Evolutionary conservation across 1,140 invertebrate genomes (phyloP), one percentile per base, ranked within the genome.

Genomic region (Cotesia chilonis): DNA sequence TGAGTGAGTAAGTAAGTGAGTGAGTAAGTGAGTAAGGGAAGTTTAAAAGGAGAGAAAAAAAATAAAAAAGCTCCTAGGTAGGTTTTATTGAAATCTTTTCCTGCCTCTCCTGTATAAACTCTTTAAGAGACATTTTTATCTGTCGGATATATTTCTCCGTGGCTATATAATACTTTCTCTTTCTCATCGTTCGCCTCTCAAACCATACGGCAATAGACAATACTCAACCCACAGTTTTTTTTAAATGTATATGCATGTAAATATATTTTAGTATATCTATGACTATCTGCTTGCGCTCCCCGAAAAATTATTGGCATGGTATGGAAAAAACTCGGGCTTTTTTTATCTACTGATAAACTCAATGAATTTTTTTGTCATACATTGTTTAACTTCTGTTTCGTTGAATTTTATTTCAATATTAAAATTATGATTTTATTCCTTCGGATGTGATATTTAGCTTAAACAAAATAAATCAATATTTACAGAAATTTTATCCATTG

Each of bases 21-120:
- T 14, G 68, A 60, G 59, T 38, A 59, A 70, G 47, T 59, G 68
- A 70, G 41, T 60, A 63, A 63, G 35, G 64, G 35, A 61, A 35
- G 36, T 47, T 14, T 28, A 54, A 63, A 82, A 80, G 75, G 75
- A 35, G 65, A 68, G 61, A 14, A 20, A 60, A 60, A 41, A 38
- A 64, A 38, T 41, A 28, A 63, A 55, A 59, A 57, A 47, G 6
- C 41, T 47, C 5, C 41, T 47, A 0, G 14, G 9, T 70, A 70
- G 80, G 72, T 83, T 85, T 83, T 83, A 85, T 84, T 84, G 82
- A 84, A 82, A 84, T 84, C 79, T 82, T 78, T 66, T 77, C 68
- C 70, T 77, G 60, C 68, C 52, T 77, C 74, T 77, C 68, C 28
- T 82, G 79, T 83, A 85, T 83, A 84, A 83, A 83, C 81, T 83